Evolutionary conservation across 1,140 invertebrate species (phyloP).

Genomic region (Diplogasteroides magnus): DNA sequence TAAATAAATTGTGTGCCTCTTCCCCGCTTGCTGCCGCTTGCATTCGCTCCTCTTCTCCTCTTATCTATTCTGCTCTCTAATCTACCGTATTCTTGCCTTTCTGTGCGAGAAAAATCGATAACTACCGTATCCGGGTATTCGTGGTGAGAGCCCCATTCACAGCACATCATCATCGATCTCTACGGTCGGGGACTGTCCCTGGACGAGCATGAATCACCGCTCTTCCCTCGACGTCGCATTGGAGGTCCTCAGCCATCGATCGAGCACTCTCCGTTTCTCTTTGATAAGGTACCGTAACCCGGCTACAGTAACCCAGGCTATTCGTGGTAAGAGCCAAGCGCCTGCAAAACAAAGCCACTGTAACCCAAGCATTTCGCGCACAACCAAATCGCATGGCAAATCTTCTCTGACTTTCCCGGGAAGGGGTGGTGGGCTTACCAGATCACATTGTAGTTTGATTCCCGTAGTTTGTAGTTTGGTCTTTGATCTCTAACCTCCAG

Average conservation of each 20-base stretch:
- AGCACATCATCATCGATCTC: conserved; percentile 43
- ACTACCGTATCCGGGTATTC: not conserved
- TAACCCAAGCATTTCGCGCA: not conserved
- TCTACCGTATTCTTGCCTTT: not conserved
- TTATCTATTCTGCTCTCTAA: not conserved
- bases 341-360: too few relatives aligned
- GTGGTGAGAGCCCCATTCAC: conserved; percentile 20
- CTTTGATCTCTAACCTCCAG: conserved; percentile 20
- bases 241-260: conserved; percentile 48
- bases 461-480: not conserved
- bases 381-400: not conserved
- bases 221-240: conserved; percentile 33
- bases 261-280: conserved; percentile 51
- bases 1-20: too few relatives aligned
- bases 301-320: too few relatives aligned
- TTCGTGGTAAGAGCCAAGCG: too few relatives aligned
- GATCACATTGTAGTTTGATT: not conserved
- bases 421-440: too few relatives aligned
- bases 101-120: conserved; percentile 13
- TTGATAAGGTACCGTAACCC: conserved; percentile 41
- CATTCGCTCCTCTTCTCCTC: not conserved
- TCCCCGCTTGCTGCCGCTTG: not conserved
- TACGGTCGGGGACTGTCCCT: conserved; percentile 54
- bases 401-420: not conserved
- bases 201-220: conserved; percentile 49